These are phyloP conservation scores for Gallinago media DNA, from an alignment of 2,113 vertebrate species.

Conservation along the genomic window DNA sequence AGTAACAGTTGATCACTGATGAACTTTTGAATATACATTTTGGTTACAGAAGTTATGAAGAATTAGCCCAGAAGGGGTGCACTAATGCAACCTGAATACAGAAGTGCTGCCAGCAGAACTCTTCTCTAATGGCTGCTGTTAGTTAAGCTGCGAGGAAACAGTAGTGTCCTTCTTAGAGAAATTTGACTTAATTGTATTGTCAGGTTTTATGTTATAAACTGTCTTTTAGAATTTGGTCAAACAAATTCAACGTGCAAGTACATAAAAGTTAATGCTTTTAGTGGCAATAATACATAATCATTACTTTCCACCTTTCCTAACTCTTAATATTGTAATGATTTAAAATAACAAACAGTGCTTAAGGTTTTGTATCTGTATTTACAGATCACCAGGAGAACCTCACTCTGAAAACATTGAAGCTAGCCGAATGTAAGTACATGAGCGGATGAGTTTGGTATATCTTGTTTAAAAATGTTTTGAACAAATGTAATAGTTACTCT, in stretches of 20 bases:
- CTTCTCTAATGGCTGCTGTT: not conserved
- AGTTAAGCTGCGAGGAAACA: rapidly evolving
- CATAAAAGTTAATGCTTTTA: not conserved
- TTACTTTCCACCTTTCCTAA: not conserved
- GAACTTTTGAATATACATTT: not conserved
- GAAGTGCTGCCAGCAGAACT: not conserved
- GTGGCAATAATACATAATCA: not conserved
- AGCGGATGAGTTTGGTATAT: not conserved
- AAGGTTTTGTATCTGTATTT: conserved; percentile 71
- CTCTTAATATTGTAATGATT: not conserved
- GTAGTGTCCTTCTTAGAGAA: not conserved
- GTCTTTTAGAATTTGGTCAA: not conserved
- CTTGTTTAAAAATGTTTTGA: not conserved
- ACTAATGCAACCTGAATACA: rapidly evolving
- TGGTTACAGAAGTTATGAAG: not conserved
- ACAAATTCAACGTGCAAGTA: not conserved
- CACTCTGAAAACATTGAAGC: conserved; percentile 88
- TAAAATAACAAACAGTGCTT: not conserved
- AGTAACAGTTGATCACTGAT: not conserved
- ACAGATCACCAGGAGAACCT: conserved; percentile 87
- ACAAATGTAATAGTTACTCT: not conserved
- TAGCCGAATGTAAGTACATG: conserved; percentile 96
- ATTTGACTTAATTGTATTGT: not conserved
- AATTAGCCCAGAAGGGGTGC: not conserved
- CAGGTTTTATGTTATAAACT: not conserved